phyloP scores from a whole-genome alignment of 2,888 invertebrate genomes.

The Drosophila infuscata region DNA sequence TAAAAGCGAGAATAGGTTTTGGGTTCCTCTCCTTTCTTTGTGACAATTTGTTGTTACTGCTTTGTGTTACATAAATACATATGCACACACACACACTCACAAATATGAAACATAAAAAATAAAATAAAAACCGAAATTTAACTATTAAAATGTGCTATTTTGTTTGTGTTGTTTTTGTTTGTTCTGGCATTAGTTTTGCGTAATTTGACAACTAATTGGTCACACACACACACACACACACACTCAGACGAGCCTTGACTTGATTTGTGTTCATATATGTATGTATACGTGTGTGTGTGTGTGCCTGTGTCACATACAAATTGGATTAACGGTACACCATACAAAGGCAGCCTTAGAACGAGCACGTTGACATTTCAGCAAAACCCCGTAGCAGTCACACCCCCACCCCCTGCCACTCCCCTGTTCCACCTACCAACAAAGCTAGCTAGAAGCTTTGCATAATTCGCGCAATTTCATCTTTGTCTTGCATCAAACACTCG shows the following conservation, averaged over 20 bases:
- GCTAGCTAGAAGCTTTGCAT: conserved; percentile 51
- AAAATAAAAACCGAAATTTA: conserved; percentile 24
- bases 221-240: conserved; percentile 25
- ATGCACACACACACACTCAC: conserved; percentile 33
- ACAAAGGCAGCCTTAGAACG: conserved; percentile 32
- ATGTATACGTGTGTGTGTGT: conserved; percentile 4
- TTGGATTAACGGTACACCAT: conserved; percentile 65
- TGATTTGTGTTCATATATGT: conserved; percentile 16
- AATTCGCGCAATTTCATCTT: conserved; percentile 56
- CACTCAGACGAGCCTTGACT: conserved; percentile 41
- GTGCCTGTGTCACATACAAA: conserved; percentile 48
- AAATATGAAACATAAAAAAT: conserved; percentile 5
- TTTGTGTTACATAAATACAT: conserved; percentile 59
- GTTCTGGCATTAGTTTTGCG: conserved; percentile 66
- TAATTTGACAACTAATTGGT: conserved; percentile 79
- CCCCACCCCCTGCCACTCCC: neutral
- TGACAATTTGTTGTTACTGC: conserved; percentile 46
- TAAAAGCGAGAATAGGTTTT: conserved; percentile 51
- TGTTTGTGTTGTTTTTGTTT: conserved; percentile 25
- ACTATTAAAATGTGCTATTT: conserved; percentile 36
- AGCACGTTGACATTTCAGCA: conserved; percentile 38
- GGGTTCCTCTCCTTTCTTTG: conserved; percentile 18
- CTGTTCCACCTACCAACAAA: neutral
- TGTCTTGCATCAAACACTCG: conserved; percentile 27
- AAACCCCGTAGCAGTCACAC: neutral